A percentile compares a stretch with the other conserved stretches of the same genome.
phyloP scores from a whole-genome alignment of 1,140 invertebrate species.

The Archivesica marissinica region DNA sequence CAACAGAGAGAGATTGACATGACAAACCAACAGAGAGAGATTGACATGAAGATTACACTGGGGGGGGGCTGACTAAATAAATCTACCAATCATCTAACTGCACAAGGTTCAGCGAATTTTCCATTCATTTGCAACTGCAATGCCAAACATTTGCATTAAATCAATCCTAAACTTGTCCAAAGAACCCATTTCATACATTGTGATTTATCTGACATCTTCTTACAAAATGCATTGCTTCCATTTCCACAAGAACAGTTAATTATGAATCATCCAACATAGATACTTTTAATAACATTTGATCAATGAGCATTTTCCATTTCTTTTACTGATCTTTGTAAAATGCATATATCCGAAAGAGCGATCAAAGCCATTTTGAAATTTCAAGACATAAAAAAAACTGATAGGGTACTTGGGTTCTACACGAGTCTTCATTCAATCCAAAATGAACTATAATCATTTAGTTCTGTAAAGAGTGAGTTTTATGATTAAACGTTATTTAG shows the following conservation, averaged over 20 bases:
- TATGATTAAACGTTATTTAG: slow-evolving; percentile 20
- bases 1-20: no score
- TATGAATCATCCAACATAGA: neutral
- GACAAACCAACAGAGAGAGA: no score
- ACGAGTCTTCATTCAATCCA: neutral
- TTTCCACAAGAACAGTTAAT: neutral
- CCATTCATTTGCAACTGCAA: no score
- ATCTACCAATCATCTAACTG: no score
- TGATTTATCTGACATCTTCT: neutral
- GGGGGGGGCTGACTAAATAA: no score
- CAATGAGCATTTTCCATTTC: neutral
- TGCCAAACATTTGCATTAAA: no score
- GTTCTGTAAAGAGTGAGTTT: neutral
- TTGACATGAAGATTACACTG: no score
- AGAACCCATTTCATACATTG: neutral
- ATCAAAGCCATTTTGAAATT: neutral
- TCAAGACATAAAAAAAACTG: slow-evolving; percentile 10
- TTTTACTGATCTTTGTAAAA: neutral
- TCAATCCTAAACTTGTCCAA: no score
- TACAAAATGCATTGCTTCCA: neutral
- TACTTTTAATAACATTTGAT: neutral
- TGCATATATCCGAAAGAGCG: neutral
- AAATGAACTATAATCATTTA: neutral
- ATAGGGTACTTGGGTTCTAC: neutral
- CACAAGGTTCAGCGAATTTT: no score